These are phyloP conservation scores for Centropyge bicolor DNA, from an alignment of 2,797 vertebrate genomes.

Conservation along the genomic window DNA sequence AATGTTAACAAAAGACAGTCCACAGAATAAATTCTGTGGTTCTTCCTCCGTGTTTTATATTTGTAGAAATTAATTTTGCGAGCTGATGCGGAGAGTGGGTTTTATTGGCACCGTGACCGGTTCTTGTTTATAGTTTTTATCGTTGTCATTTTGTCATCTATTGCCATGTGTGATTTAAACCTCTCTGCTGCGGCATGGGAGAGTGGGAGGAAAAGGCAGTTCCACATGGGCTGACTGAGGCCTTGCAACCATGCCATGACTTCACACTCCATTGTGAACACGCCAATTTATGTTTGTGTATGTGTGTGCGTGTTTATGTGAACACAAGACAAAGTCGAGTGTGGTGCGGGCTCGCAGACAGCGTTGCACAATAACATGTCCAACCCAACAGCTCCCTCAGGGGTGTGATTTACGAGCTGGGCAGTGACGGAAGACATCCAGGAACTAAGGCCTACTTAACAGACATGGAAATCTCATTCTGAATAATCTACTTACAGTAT, in stretches of 20 bases:
- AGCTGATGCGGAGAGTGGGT: conserved; percentile 30
- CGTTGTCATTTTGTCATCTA: conserved; percentile 55
- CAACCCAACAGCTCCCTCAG: conserved; percentile 57
- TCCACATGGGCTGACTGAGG: conserved; percentile 52
- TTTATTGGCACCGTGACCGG: conserved; percentile 23
- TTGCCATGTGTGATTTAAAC: conserved; percentile 54
- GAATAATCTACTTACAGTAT: neutral
- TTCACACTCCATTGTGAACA: conserved; percentile 62
- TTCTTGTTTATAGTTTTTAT: conserved; percentile 53
- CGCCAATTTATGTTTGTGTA: conserved; percentile 47
- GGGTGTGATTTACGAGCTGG: conserved; percentile 68
- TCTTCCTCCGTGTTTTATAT: conserved; percentile 36
- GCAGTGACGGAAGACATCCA: conserved; percentile 54
- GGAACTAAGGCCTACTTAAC: conserved; percentile 48
- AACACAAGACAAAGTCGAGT: conserved; percentile 47
- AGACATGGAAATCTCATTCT: conserved; percentile 35
- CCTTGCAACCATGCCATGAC: conserved; percentile 63
- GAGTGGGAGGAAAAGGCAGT: conserved; percentile 51
- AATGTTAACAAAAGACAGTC: conserved; percentile 72
- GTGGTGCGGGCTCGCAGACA: conserved; percentile 54
- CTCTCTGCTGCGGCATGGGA: conserved; percentile 36
- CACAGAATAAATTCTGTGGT: conserved; percentile 42
- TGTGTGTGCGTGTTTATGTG: conserved; percentile 36
- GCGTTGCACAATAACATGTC: conserved; percentile 67
- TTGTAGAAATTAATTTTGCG: conserved; percentile 32